Conservation (phyloP, 2,797 vertebrate species). For the Apodemus agrarius region DNA sequence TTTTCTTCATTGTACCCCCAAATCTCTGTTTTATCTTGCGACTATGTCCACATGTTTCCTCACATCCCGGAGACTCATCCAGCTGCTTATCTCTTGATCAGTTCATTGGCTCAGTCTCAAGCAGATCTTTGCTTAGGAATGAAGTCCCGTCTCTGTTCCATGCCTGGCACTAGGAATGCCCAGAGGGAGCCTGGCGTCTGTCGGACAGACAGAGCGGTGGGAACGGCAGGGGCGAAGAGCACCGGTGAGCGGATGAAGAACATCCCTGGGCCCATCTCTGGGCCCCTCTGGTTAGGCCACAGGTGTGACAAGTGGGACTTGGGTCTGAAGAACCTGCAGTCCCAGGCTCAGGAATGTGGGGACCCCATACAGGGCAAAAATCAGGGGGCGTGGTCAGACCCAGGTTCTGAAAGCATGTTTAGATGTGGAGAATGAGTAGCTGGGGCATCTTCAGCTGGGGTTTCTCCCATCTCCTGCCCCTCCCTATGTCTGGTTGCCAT, state of each 20-base stretch:
- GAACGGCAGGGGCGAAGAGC: background rate
- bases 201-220: background rate
- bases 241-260: background rate
- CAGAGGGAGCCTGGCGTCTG: fast-evolving
- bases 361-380: too few species aligned
- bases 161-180: background rate
- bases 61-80: background rate
- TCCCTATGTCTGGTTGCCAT: background rate
- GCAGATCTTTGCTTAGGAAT: background rate
- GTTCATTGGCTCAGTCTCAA: background rate
- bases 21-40: background rate
- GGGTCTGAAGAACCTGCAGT: background rate
- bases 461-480: background rate
- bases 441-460: background rate
- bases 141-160: background rate
- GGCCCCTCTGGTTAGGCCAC: background rate
- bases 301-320: background rate
- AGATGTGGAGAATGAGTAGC: background rate
- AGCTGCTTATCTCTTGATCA: background rate
- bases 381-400: background rate
- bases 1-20: background rate
- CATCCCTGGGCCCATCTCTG: background rate
- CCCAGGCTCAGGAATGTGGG: background rate
- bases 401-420: background rate
- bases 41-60: background rate